phyloP scores from a whole-genome alignment of 2,797 vertebrate genomes.

The Lepus oiostolus region DNA sequence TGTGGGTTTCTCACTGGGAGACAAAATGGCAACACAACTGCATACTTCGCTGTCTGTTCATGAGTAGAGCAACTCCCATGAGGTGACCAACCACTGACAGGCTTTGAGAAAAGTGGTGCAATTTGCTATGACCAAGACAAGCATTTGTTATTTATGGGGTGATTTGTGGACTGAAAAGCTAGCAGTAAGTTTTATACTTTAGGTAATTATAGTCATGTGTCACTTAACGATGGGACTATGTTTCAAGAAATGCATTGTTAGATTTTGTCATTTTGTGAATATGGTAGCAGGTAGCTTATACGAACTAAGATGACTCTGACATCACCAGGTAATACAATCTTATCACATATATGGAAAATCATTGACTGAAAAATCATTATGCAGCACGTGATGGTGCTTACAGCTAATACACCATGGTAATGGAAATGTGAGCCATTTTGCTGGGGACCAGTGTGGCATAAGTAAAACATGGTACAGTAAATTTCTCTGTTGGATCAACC shows the following conservation, averaged over 20 bases:
- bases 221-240: not conserved
- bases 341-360: not conserved
- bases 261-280: not conserved
- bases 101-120: not conserved
- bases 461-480: not conserved
- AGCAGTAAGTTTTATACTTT: not conserved
- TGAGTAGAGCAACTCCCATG: not conserved
- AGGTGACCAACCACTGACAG: not conserved
- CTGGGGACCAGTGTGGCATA: not conserved
- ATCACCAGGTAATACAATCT: not conserved
- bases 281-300: not conserved
- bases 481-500: not conserved
- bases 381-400: not conserved
- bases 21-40: not conserved
- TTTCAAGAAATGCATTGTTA: not conserved
- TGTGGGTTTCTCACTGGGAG: not conserved
- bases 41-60: not conserved
- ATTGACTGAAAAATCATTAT: not conserved
- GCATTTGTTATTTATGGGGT: not conserved
- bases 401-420: not conserved
- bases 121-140: not conserved
- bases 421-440: slow-evolving; percentile 5
- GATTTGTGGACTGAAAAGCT: not conserved
- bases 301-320: not conserved
- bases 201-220: not conserved